Base-by-base conservation (phyloP, 2,888 invertebrate genomes). In the Caenorhabditis panamensis region DNA sequence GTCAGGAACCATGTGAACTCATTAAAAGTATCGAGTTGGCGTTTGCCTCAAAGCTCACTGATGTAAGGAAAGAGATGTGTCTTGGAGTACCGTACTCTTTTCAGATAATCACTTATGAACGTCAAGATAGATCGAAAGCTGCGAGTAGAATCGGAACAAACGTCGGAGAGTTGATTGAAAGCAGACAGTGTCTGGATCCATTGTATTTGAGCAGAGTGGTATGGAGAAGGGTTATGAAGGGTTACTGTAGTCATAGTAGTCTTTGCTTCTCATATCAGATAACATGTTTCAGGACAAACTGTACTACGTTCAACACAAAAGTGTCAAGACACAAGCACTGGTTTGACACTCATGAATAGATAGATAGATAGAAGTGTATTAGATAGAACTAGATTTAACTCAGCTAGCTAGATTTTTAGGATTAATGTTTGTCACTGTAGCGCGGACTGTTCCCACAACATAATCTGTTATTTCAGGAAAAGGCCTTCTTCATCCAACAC, bases 401-500 rank as follows among this genome's bases (percentile, higher is more conserved):
- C n/a, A n/a, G n/a, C n/a, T n/a, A n/a, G n/a, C n/a, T n/a, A n/a
- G n/a, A n/a, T n/a, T n/a, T n/a, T n/a, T n/a, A n/a, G n/a, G n/a
- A n/a, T n/a, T n/a, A n/a, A n/a, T n/a, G n/a, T n/a, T n/a, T n/a
- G n/a, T n/a, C n/a, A n/a, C n/a, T n/a, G n/a, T n/a, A n/a, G n/a
- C n/a, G n/a, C n/a, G n/a, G n/a, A n/a, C n/a, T n/a, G n/a, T n/a
- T n/a, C n/a, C n/a, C n/a, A n/a, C n/a, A n/a, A n/a, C n/a, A n/a
- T n/a, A n/a, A n/a, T n/a, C n/a, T n/a, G n/a, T n/a, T n/a, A n/a
- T 82, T 73, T 11, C 63, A 83, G 83, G 84, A 84, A 16, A 84
- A 84, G 53, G 16, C 69, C 16, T 82, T 68, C 54, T 78, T 59
- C 67, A 41, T 84, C 8, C 84, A 84, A 36, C 82, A 84, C 54